phyloP scores from a whole-genome alignment of 2,888 invertebrate genomes.

The Pollenia angustigena region DNA sequence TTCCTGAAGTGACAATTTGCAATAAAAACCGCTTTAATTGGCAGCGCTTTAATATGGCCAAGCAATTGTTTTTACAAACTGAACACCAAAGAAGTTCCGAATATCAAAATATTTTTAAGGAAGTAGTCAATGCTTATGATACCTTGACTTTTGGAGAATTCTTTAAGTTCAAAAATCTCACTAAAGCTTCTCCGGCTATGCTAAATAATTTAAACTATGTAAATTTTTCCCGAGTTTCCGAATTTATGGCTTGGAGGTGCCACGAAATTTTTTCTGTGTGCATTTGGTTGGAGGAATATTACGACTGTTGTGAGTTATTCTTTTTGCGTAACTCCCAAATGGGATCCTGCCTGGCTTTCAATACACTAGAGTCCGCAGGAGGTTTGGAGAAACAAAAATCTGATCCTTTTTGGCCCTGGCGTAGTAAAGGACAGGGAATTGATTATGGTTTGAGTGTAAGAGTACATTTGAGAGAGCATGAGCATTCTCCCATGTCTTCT shows the following conservation, averaged over 20 bases:
- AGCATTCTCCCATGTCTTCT: slow-evolving; percentile 75
- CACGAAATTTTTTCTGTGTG: slow-evolving; percentile 83
- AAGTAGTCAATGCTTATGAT: slow-evolving; percentile 78
- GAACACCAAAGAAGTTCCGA: slow-evolving; percentile 63
- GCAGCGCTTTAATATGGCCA: slow-evolving; percentile 79
- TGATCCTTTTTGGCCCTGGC: slow-evolving; percentile 75
- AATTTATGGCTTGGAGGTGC: slow-evolving; percentile 82
- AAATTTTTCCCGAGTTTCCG: slow-evolving; percentile 79
- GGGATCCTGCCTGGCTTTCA: slow-evolving; percentile 85
- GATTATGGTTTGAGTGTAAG: slow-evolving; percentile 76
- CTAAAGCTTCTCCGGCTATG: not conserved
- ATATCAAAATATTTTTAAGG: slow-evolving; percentile 75
- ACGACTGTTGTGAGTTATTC: slow-evolving; percentile 84
- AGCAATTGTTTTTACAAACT: slow-evolving; percentile 75
- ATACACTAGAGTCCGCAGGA: slow-evolving; percentile 78
- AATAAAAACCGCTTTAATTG: slow-evolving; percentile 82
- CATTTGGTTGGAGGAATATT: slow-evolving; percentile 82
- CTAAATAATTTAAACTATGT: slow-evolving; percentile 47
- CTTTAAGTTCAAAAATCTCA: slow-evolving; percentile 74
- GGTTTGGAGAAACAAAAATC: slow-evolving; percentile 71
- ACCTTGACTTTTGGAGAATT: slow-evolving; percentile 78
- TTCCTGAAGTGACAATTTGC: slow-evolving; percentile 82
- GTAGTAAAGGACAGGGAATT: slow-evolving; percentile 72
- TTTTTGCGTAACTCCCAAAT: slow-evolving; percentile 83
- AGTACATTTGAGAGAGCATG: slow-evolving; percentile 74